A percentile compares a stretch with the other conserved stretches of the same genome.
Evolutionary conservation across 2,888 invertebrate species (phyloP).

Genomic region (Pheosia gnoma): DNA sequence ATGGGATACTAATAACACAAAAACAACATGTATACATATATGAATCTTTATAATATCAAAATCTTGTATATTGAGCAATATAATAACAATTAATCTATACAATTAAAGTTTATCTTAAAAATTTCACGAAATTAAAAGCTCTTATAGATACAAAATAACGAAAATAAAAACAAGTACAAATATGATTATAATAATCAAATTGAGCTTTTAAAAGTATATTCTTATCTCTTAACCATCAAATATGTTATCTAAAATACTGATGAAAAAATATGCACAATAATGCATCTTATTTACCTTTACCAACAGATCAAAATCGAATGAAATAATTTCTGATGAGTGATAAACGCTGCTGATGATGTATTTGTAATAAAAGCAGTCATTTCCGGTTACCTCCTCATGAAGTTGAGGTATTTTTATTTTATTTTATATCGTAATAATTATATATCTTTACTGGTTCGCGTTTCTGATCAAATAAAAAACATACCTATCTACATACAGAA

Average conservation of each 20-base stretch:
- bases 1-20: not conserved
- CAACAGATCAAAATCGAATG: too few relatives aligned
- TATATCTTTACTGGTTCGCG: slow-evolving; percentile 9
- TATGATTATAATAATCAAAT: too few relatives aligned
- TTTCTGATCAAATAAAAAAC: not conserved
- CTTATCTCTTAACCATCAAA: too few relatives aligned
- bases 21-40: not conserved
- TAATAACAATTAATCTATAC: not conserved
- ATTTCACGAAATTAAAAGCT: too few relatives aligned
- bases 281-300: too few relatives aligned
- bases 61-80: slow-evolving; percentile 23
- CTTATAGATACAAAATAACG: too few relatives aligned
- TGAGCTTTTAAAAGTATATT: too few relatives aligned
- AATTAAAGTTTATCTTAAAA: not conserved
- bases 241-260: too few relatives aligned
- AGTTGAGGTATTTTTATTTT: slow-evolving; percentile 20
- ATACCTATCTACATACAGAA: not conserved
- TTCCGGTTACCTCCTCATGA: slow-evolving; percentile 11
- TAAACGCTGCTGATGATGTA: slow-evolving; percentile 7
- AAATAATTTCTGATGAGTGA: too few relatives aligned
- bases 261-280: too few relatives aligned
- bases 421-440: slow-evolving; percentile 18
- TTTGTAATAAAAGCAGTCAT: slow-evolving; percentile 17
- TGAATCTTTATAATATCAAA: slow-evolving; percentile 30
- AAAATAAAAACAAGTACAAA: too few relatives aligned